Percentiles rank a stretch among this genome's conserved stretches.
These are phyloP conservation scores for Stigmatopora argus DNA, from an alignment of 2,113 vertebrate species.

Conservation along the genomic window DNA sequence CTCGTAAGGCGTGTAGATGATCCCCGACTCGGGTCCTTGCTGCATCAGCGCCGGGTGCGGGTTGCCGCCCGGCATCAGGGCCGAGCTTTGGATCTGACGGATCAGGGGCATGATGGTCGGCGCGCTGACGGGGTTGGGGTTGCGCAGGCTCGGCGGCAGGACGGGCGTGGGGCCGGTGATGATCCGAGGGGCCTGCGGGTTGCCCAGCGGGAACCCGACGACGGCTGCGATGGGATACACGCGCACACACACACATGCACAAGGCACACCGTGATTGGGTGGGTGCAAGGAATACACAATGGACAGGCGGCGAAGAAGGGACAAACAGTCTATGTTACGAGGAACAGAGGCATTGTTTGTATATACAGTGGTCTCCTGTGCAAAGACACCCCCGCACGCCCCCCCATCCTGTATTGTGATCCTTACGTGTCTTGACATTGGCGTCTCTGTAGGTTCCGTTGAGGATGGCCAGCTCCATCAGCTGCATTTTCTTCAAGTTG, in stretches of 20 bases:
- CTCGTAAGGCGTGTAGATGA: slow-evolving; percentile 97
- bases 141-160: slow-evolving; percentile 84
- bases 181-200: slow-evolving; percentile 90
- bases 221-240: slow-evolving; percentile 59
- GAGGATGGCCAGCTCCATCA: slow-evolving; percentile 98
- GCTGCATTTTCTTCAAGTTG: slow-evolving; percentile 99
- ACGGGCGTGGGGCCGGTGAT: slow-evolving; percentile 91
- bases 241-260: slow-evolving; percentile 10
- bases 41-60: slow-evolving; percentile 89
- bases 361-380: slow-evolving; percentile 60
- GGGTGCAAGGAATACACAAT: slow-evolving; percentile 19
- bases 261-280: slow-evolving; percentile 36
- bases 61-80: slow-evolving; percentile 87
- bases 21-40: slow-evolving; percentile 87
- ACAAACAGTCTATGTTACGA: slow-evolving; percentile 56
- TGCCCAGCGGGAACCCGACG: slow-evolving; percentile 91
- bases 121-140: slow-evolving; percentile 80
- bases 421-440: slow-evolving; percentile 99
- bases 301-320: slow-evolving; percentile 27
- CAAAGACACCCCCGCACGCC: slow-evolving; percentile 32
- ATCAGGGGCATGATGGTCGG: slow-evolving; percentile 98
- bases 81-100: slow-evolving; percentile 94
- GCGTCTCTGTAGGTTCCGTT: slow-evolving; percentile 98
- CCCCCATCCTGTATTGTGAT: slow-evolving; percentile 33
- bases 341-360: slow-evolving; percentile 53